A percentile compares a stretch with the other conserved stretches of the same genome.
These are phyloP conservation scores for Acanthis flammea DNA, from an alignment of 2,797 vertebrate genomes.

Conservation along the genomic window DNA sequence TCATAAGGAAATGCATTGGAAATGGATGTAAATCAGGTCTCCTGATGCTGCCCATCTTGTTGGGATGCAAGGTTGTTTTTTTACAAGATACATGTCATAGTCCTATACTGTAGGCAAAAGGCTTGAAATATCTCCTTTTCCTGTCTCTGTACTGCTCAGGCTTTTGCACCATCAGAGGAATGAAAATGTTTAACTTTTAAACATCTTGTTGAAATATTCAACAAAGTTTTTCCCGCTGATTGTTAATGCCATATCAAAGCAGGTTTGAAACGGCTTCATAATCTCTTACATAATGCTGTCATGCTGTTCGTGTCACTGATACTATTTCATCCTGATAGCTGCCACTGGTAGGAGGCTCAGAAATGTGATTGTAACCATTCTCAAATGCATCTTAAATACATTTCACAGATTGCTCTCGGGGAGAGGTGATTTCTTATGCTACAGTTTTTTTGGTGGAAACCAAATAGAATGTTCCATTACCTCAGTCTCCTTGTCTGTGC, in stretches of 20 bases:
- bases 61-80: not conserved
- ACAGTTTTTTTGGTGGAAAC: not conserved
- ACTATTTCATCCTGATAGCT: conserved; percentile 48
- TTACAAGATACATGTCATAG: not conserved
- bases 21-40: not conserved
- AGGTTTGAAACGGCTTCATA: conserved; percentile 41
- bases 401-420: not conserved
- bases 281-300: conserved; percentile 59
- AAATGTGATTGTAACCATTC: conserved; percentile 23
- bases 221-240: conserved; percentile 32
- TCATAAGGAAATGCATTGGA: not conserved
- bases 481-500: not conserved
- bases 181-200: conserved; percentile 56
- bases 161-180: conserved; percentile 18
- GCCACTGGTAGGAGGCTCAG: conserved; percentile 13
- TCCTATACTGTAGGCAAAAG: not conserved
- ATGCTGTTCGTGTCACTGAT: conserved; percentile 38
- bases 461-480: not conserved
- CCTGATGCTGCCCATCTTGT: not conserved
- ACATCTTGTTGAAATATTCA: conserved; percentile 57
- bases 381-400: conserved; percentile 34
- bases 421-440: not conserved
- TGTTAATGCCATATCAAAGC: conserved; percentile 46
- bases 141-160: not conserved
- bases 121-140: not conserved